Base-by-base conservation (phyloP, 2,113 vertebrate genomes). In the Nothocercus julius region DNA sequence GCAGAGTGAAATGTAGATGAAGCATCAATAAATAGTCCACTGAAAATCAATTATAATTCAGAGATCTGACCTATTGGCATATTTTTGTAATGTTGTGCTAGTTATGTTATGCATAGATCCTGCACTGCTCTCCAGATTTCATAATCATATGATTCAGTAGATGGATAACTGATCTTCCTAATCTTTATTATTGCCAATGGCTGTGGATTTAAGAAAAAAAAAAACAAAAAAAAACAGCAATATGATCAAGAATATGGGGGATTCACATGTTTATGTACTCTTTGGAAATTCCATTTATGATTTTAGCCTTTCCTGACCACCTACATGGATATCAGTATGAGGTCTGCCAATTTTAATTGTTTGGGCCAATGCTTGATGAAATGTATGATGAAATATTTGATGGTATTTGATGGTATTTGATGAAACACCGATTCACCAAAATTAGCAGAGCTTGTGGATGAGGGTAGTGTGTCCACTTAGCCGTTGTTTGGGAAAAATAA, bases 381-480 rank as follows among this genome's bases (percentile, higher is more conserved):
- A 49, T 22, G 22, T 22, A 49, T 49, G 49, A 22, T 22, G 21
- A 22, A 49, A 49, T 49, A 49, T 49, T 22, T 49, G 21, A 49
- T 24, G 49, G 21, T 49, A 49, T 44, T 44, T 44, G 44, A 44
- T 44, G 44, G 6, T 44, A 44, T 49, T 49, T 49, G 49, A 24
- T 49, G 44, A 85, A 87, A 87, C 51, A 63, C 0, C 25, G 3
- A 58, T 47, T 66, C 8, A 40, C 47, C 36, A 67, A 51, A 92
- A 75, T 13, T n/a, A 38, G 20, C 8, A 28, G 13, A 40, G 22
- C 59, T 67, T 63, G 17, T 42, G 59, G 61, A 72, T 20, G 12
- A 78, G 25, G n/a, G 4, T 7, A 70, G 5, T n/a, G 7, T 38
- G 27, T 7, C 7, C 1, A 2, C 6, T 72, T 24, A 6, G 2